These are phyloP conservation scores for Catharus fuscescens DNA, from an alignment of 2,113 vertebrate genomes.

Conservation along the genomic window DNA sequence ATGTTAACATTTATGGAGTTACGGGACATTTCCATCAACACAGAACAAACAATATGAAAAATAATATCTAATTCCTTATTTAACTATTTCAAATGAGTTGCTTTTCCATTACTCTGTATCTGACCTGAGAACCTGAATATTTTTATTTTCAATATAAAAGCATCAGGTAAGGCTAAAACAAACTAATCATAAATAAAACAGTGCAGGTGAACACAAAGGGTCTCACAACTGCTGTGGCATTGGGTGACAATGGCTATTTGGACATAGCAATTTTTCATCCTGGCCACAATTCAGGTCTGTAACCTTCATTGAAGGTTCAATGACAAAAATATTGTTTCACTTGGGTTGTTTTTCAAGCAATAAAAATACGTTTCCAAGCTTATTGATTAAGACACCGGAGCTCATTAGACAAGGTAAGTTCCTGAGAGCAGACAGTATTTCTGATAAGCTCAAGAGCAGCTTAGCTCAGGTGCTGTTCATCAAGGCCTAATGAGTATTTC, in stretches of 20 bases:
- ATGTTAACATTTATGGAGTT: not conserved
- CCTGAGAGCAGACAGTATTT: not conserved
- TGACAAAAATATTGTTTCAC: not conserved
- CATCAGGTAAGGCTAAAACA: not conserved
- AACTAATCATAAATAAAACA: not conserved
- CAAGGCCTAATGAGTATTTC: not conserved
- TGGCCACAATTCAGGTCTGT: not conserved
- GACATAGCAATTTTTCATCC: not conserved
- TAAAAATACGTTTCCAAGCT: not conserved
- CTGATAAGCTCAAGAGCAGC: not conserved
- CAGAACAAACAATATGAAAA: not conserved
- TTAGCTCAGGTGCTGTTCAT: not conserved
- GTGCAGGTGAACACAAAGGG: not conserved
- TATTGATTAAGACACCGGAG: not conserved
- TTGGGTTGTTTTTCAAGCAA: not conserved
- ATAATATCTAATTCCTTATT: not conserved
- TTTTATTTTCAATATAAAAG: not conserved
- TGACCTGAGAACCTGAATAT: not conserved
- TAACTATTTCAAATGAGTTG: not conserved
- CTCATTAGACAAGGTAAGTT: not conserved
- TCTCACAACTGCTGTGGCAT: fast-evolving
- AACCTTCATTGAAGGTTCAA: not conserved
- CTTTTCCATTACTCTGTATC: not conserved
- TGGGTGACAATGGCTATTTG: not conserved
- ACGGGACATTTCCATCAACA: not conserved